Evolutionary conservation across 2,888 invertebrate species (phyloP), one percentile per base, ranked within the genome.

Genomic region (Helobdella robusta): DNA sequence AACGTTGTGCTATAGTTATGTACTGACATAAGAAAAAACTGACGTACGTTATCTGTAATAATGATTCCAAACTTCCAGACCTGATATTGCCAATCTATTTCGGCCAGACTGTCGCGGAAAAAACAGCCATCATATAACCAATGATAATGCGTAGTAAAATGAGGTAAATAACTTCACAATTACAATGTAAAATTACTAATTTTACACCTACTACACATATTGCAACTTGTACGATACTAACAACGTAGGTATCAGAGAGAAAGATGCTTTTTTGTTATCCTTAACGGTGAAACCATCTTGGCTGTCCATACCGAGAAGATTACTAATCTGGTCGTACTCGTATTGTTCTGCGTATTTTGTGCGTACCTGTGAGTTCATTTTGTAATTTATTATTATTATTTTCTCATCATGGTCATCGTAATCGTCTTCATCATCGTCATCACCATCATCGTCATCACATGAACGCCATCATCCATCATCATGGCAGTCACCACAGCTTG

Each of bases 21-120:
- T n/a, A n/a, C n/a, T n/a, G n/a, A 11, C 6, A 23, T 36, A 11
- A 20, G 6, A 40, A n/a, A 36, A 28, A 28, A 18, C 1, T 20
- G 32, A 75, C 82, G 81, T 79, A 86, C 86, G 80, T 94, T 93
- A 81, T 97, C 95, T 0, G 95, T 95, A 74, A 95, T 89, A 0
- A 95, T 97, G 4, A 97, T 94, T 0, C 97, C 97, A 28, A 91
- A 91, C 79, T 97, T 97, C 97, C 97, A 97, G 30, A 95, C 85
- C 80, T 94, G 92, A 81, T 97, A 97, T 73, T 93, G 87, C 92
- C 94, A 94, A 81, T 97, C 95, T 69, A 94, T 89, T 76, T 86
- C 89, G 25, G 48, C 54, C 50, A 69, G 44, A 46, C 69, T 69
- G 59, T 5, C 25, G 44, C 23, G 44, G 40, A 15, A 2, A 23